Percentiles rank a stretch among this genome's conserved stretches.
Conservation (phyloP, 2,888 invertebrate species). For the Orthosia gothica region DNA sequence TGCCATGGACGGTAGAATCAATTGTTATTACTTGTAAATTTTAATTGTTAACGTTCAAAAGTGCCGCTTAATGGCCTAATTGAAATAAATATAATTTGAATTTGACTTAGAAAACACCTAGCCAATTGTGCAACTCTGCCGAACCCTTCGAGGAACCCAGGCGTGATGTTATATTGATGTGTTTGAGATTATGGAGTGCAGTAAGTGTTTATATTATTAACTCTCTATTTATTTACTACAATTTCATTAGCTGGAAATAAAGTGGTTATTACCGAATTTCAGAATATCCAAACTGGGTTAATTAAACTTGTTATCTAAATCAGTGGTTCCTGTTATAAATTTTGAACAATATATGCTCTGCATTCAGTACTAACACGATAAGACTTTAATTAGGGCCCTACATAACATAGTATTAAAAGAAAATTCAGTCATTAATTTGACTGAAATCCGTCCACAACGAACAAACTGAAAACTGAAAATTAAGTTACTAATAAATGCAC, state of each 20-base stretch:
- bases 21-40: too few species aligned
- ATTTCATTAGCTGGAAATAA: not conserved
- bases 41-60: too few species aligned
- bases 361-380: not conserved
- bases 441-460: not conserved
- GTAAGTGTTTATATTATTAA: not conserved
- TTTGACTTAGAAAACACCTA: too few species aligned
- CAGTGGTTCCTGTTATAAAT: not conserved
- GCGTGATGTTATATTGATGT: too few species aligned
- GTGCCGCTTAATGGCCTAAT: too few species aligned
- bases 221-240: not conserved
- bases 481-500: not conserved
- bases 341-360: not conserved
- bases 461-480: not conserved
- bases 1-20: too few species aligned
- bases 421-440: not conserved
- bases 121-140: too few species aligned
- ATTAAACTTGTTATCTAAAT: slow-evolving; percentile 14
- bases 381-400: not conserved
- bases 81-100: too few species aligned
- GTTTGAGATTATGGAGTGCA: too few species aligned
- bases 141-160: too few species aligned
- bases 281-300: not conserved
- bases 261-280: slow-evolving; percentile 1
- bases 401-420: not conserved